These are phyloP conservation scores for Pseudomyrmex flavicornis DNA, from an alignment of 1,140 invertebrate genomes.

Conservation along the genomic window DNA sequence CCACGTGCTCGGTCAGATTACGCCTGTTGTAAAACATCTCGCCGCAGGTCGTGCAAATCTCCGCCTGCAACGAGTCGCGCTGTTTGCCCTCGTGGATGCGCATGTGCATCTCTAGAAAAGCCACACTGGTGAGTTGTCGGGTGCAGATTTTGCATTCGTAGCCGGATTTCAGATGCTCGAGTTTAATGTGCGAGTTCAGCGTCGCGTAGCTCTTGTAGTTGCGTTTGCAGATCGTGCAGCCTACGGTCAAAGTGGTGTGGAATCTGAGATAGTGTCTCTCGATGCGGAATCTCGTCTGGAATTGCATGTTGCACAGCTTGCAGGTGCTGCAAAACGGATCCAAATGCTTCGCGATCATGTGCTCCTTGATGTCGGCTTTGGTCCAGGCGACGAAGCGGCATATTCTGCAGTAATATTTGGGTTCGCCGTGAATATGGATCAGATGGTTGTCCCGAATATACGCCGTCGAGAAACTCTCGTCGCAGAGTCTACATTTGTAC, in stretches of 20 bases:
- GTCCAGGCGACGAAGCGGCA: constrained; percentile 22
- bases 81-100: constrained; percentile 11
- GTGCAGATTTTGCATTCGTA: constrained; percentile 44
- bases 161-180: constrained; percentile 33
- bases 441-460: constrained; percentile 33
- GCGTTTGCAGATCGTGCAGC: constrained; percentile 42
- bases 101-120: constrained; percentile 19
- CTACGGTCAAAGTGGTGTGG: constrained; percentile 22
- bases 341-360: constrained; percentile 35
- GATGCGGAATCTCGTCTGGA: constrained; percentile 18
- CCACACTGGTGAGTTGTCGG: constrained; percentile 3
- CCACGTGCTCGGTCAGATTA: constrained; percentile 17
- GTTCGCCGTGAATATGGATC: constrained; percentile 25
- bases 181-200: constrained; percentile 24
- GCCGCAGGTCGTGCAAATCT: constrained; percentile 40
- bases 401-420: constrained; percentile 32
- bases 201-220: background rate
- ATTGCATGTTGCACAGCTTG: constrained; percentile 32
- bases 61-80: background rate
- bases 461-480: constrained; percentile 1
- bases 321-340: constrained; percentile 36
- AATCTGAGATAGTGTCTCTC: constrained; percentile 23
- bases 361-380: constrained; percentile 39
- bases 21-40: constrained; percentile 26
- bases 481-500: constrained; percentile 19